Conservation (phyloP, 2,888 invertebrate species). For the Oscheius myriophilus region DNA sequence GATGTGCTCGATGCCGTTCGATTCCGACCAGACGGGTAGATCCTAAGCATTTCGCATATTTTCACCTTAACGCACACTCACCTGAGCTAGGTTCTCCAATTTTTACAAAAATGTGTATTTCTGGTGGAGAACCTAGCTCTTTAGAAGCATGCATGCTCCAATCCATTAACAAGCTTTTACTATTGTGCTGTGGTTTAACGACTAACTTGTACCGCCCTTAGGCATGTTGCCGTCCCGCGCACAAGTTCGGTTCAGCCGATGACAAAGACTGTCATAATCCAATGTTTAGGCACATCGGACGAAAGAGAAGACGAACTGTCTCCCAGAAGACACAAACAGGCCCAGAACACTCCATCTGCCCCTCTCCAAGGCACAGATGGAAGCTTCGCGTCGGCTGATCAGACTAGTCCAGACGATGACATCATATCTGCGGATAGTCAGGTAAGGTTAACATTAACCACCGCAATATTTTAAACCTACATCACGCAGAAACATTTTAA, state of each 20-base stretch:
- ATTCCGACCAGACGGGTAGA: constrained; percentile 46
- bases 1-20: constrained; percentile 66
- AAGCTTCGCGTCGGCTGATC: constrained; percentile 13
- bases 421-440: constrained; percentile 43
- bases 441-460: background rate
- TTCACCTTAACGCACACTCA: constrained; percentile 8
- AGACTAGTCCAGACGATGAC: constrained; percentile 43
- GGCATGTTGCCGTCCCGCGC: constrained; percentile 24
- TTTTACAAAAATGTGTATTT: background rate
- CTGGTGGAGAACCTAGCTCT: background rate
- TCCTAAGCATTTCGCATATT: constrained; percentile 6
- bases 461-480: too few species aligned
- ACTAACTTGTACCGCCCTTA: background rate
- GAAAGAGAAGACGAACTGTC: constrained; percentile 44
- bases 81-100: background rate
- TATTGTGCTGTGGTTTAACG: constrained; percentile 18
- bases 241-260: constrained; percentile 4
- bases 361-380: constrained; percentile 54
- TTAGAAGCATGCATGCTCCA: constrained; percentile 2
- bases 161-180: constrained; percentile 6
- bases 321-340: constrained; percentile 48
- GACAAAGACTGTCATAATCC: background rate
- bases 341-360: constrained; percentile 61
- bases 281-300: constrained; percentile 36
- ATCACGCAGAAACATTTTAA: too few species aligned